Evolutionary conservation across 2,888 invertebrate genomes (phyloP), one percentile per base, ranked within the genome.

Genomic region (Resseliella maxima): DNA sequence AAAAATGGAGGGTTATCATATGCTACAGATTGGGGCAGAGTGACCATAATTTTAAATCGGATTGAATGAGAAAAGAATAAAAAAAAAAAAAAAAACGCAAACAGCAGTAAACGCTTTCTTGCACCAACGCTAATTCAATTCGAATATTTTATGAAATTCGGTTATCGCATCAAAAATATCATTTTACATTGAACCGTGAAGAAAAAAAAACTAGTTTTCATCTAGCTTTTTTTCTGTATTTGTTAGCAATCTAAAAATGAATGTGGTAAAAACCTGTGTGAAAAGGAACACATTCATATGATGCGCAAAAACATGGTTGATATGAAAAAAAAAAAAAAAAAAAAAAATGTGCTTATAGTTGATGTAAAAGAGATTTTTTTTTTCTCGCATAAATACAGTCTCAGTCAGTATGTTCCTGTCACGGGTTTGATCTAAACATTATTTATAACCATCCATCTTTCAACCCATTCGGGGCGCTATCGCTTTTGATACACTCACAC

Each of bases 141-240:
- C 72, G 15, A 72, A 72, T 31, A 35, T 72, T 3, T 35, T 72
- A 31, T 72, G 83, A 83, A 83, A 83, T 83, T 83, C 83, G 83
- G 38, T 83, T 83, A 38, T 38, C 83, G n/a, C 36, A 83, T 38
- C 83, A 83, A n/a, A 83, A 83, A 83, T 38, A 83, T 83, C 83
- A 15, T 38, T 83, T 83, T 38, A 38, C 38, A 38, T 83, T 6
- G 38, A 81, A 36, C 31, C 64, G 64, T 24, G 31, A 31, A 31
- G 18, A 54, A 31, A 31, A 31, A 15, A 31, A 31, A 6, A 31
- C 31, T 15, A 27, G 31, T 72, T 72, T 72, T 72, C 72, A 72
- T 35, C 72, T 31, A 15, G 27, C 15, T 72, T 59, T 59, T 59
- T 59, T 12, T 21, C 2, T 59, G 5, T 2, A 59, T 27, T 59